phyloP scores from a whole-genome alignment of 2,888 invertebrate species.

The Pandemis corylana region DNA sequence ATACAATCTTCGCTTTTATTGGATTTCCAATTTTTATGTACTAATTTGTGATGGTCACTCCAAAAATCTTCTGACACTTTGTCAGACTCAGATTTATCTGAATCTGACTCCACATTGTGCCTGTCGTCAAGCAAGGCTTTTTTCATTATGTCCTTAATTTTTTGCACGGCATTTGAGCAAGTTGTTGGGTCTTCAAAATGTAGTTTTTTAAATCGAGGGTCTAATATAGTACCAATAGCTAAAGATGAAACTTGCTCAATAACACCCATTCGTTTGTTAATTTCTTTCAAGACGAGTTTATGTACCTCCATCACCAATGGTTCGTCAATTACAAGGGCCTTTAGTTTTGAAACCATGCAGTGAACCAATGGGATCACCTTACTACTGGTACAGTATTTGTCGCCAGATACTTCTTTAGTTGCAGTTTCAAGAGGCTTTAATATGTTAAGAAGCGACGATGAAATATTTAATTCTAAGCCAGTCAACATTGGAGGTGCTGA shows the following conservation, averaged over 20 bases:
- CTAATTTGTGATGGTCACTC: too few relatives aligned
- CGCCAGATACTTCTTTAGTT: background rate
- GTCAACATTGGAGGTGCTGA: background rate
- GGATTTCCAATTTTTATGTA: too few relatives aligned
- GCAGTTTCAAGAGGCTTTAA: background rate
- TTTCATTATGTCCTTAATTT: too few relatives aligned
- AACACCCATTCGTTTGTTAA: constrained; percentile 5
- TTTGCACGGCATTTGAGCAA: too few relatives aligned
- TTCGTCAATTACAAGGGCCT: background rate
- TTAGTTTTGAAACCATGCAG: background rate
- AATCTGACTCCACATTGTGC: too few relatives aligned
- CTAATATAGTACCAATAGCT: constrained; percentile 31
- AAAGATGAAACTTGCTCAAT: constrained; percentile 46
- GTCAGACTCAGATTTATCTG: too few relatives aligned
- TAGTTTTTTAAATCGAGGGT: too few relatives aligned
- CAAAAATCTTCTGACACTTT: too few relatives aligned
- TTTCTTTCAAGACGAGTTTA: too few relatives aligned
- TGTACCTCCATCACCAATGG: background rate
- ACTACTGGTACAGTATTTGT: background rate
- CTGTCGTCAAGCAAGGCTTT: too few relatives aligned
- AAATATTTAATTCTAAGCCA: background rate
- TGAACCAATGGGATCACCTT: background rate
- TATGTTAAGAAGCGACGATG: background rate
- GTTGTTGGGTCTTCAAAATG: too few relatives aligned
- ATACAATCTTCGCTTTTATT: too few relatives aligned